Evolutionary conservation across 1,140 invertebrate species (phyloP), one percentile per base, ranked within the genome.

Genomic region (Listronotus oregonensis): DNA sequence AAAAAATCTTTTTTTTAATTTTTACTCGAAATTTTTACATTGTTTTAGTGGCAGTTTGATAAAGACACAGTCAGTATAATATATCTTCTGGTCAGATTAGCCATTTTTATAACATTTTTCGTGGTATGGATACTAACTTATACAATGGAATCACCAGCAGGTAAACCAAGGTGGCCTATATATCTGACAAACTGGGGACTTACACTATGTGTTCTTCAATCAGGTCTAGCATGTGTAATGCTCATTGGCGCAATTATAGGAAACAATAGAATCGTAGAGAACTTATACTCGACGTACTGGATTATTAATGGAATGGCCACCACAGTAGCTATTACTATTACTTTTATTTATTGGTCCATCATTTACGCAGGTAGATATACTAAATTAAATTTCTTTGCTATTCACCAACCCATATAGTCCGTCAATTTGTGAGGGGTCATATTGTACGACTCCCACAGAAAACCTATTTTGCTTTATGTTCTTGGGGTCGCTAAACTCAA

Each of bases 171-270:
- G 66, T 90, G 87, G 87, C 75, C 86, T 15, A 89, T 91, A 54
- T 92, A n/a, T 73, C 82, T 91, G 63, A 91, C 89, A 37, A 89
- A 91, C 76, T 91, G 89, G 89, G 89, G 89, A 15, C 83, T 88
- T 63, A 72, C 83, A 17, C 68, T 88, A 0, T 82, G 86, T 10
- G 73, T 80, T 0, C 21, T 74, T 0, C 87, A 84, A 72, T 77
- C 81, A 2, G 61, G 83, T 1, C 62, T 83, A 3, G 83, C 80
- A 11, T 75, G 74, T n/a, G n/a, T 27, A 67, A 78, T 82, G 42
- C 77, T 83, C 0, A 70, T 81, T 40, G 34, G 21, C 14, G 57
- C 27, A n/a, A 14, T 80, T 74, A 66, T 80, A 76, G 66, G 74
- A 74, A 37, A 64, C 4, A 31, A 57, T 40, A 18, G 44, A 12